These are phyloP conservation scores for Nasonia vitripennis DNA, from an alignment of 1,140 invertebrate genomes.

Conservation along the genomic window DNA sequence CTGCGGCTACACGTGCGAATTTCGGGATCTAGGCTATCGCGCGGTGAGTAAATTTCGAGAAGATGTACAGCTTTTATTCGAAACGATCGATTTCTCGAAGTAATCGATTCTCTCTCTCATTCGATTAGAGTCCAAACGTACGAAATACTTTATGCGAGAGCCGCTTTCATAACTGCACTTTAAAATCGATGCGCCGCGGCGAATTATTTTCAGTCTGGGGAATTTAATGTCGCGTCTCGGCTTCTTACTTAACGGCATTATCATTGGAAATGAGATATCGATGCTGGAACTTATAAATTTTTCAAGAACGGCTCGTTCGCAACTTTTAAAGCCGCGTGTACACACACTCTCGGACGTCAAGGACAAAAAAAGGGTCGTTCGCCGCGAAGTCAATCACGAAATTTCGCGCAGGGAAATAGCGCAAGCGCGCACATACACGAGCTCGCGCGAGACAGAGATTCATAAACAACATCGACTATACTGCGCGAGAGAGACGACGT, in stretches of 20 bases:
- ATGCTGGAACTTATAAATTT: no score
- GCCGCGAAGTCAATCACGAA: constrained; percentile 36
- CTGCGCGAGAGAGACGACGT: background rate
- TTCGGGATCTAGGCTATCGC: background rate
- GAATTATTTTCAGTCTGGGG: background rate
- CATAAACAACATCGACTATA: constrained; percentile 34
- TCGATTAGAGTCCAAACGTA: background rate
- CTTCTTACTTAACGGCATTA: background rate
- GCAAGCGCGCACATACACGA: background rate
- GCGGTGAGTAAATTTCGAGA: background rate
- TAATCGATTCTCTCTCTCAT: constrained; percentile 2
- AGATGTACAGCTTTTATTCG: background rate
- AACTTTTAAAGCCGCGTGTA: background rate
- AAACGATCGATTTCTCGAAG: background rate
- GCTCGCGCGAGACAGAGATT: constrained; percentile 15
- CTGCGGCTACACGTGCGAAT: background rate
- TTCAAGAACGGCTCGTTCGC: no score
- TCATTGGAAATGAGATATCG: no score
- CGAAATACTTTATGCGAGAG: background rate
- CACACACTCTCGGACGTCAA: background rate
- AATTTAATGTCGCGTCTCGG: background rate
- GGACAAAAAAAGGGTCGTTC: background rate
- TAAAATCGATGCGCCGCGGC: background rate
- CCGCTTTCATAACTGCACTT: background rate
- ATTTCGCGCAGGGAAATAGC: background rate